phyloP scores from a whole-genome alignment of 2,797 vertebrate genomes.

The Lepidocolaptes lacrymiger region DNA sequence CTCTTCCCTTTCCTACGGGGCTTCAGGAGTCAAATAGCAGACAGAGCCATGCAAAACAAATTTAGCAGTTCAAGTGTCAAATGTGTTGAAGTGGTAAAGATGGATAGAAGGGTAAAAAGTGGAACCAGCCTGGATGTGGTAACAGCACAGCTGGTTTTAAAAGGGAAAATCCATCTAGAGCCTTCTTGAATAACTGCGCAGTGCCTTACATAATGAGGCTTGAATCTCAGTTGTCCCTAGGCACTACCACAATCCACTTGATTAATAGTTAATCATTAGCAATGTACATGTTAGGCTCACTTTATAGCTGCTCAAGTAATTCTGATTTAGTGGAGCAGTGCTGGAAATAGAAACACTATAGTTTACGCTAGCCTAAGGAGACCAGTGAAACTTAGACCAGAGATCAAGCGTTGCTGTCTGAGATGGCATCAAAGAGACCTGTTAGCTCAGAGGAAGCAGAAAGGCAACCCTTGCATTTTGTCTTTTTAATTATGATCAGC shows the following conservation, averaged over 20 bases:
- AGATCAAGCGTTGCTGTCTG: background rate
- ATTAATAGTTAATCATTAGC: constrained; percentile 43
- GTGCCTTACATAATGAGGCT: background rate
- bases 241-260: background rate
- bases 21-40: background rate
- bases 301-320: constrained; percentile 12
- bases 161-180: background rate
- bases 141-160: background rate
- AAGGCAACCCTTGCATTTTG: background rate
- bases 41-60: background rate
- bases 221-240: background rate
- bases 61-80: background rate
- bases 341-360: background rate
- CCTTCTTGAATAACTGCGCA: background rate
- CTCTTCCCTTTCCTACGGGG: background rate
- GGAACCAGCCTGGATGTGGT: background rate
- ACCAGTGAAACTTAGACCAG: background rate
- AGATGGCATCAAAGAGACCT: background rate
- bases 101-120: background rate
- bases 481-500: background rate
- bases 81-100: background rate
- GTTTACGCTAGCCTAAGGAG: background rate
- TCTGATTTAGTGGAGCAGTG: background rate
- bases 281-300: background rate
- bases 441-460: background rate